phyloP scores from a whole-genome alignment of 2,113 vertebrate genomes.

The Microcebus jonahi region DNA sequence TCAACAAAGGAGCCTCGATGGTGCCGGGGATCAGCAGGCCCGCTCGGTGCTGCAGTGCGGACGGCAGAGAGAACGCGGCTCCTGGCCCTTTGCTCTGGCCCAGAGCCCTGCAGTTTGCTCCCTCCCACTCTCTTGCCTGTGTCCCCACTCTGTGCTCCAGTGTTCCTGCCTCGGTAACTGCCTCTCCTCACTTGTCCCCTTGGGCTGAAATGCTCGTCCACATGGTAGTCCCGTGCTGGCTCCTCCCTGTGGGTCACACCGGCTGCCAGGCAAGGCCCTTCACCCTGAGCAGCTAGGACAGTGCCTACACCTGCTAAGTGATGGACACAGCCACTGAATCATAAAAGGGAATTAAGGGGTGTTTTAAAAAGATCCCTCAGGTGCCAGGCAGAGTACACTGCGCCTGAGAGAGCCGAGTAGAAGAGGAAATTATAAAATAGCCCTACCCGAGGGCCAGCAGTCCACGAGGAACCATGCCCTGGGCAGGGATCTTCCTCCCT shows the following conservation, averaged over 20 bases:
- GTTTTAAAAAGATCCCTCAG: neutral
- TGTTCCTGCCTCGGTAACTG: neutral
- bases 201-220: neutral
- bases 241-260: neutral
- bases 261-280: neutral
- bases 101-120: neutral
- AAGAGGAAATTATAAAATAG: neutral
- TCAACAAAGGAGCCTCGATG: neutral
- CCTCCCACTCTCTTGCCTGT: neutral
- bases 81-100: neutral
- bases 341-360: neutral
- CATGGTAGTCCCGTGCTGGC: neutral
- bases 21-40: neutral
- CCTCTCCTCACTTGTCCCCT: neutral
- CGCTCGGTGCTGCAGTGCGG: neutral
- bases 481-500: neutral
- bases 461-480: neutral
- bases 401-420: neutral
- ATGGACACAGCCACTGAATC: neutral
- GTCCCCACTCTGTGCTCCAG: neutral
- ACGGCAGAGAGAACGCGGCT: neutral
- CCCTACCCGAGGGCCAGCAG: rapidly evolving
- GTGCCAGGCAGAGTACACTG: neutral
- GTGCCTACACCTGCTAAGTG: rapidly evolving
- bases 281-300: neutral